Percentiles rank a stretch among this genome's conserved stretches.
phyloP scores from a whole-genome alignment of 2,797 vertebrate genomes.

The Notolepis coatsorum region DNA sequence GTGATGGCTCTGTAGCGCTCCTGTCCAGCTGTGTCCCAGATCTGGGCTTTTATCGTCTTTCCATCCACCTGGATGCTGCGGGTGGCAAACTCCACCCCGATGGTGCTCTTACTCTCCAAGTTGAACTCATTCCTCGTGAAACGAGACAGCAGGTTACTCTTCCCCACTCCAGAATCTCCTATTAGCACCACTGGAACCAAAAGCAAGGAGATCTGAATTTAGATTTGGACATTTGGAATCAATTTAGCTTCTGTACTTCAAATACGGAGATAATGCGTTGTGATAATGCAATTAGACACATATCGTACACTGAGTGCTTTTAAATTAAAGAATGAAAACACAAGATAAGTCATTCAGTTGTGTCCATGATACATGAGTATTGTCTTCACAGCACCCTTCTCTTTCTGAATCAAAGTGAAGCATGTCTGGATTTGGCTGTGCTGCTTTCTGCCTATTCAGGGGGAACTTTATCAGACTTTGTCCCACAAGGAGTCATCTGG shows the following conservation, averaged over 20 bases:
- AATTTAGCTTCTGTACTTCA: no score
- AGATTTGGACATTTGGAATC: not conserved
- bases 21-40: conserved; percentile 97
- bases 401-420: conserved; percentile 5
- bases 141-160: conserved; percentile 96
- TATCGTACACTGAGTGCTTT: no score
- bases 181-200: conserved; percentile 89
- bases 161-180: conserved; percentile 96
- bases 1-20: conserved; percentile 97
- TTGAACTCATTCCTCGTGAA: conserved; percentile 98
- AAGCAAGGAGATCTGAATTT: not conserved
- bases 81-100: conserved; percentile 96
- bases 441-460: conserved; percentile 12
- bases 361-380: not conserved
- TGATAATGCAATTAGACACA: no score
- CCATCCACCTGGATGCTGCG: conserved; percentile 97
- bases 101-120: conserved; percentile 98
- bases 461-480: conserved; percentile 51
- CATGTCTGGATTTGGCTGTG: not conserved
- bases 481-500: conserved; percentile 38
- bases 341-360: not conserved
- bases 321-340: no score
- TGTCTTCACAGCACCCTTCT: not conserved
- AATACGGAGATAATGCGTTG: no score
- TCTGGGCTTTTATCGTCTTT: conserved; percentile 97